Evolutionary conservation across 1,140 invertebrate species (phyloP).

Genomic region (Drosophila elegans): DNA sequence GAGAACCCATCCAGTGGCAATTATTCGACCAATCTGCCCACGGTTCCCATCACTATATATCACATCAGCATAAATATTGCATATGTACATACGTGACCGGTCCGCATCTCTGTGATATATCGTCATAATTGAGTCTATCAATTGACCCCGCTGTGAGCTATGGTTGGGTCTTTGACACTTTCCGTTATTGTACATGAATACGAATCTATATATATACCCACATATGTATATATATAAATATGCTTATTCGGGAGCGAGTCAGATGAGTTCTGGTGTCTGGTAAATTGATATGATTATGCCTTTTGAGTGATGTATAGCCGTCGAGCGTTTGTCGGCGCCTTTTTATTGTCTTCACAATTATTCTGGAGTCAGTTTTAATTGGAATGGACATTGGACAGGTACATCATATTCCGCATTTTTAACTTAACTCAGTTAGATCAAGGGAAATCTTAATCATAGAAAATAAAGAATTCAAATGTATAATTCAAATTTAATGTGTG

Average conservation of each 20-base stretch:
- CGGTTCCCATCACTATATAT: conserved; percentile 18
- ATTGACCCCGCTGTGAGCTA: conserved; percentile 77
- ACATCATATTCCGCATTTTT: conserved; percentile 16
- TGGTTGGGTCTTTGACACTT: conserved; percentile 80
- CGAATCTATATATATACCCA: conserved; percentile 30
- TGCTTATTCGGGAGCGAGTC: conserved; percentile 44
- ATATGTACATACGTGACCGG: conserved; percentile 8
- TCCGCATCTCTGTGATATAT: conserved; percentile 58
- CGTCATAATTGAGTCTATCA: conserved; percentile 81
- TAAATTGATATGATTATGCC: conserved; percentile 61
- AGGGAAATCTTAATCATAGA: conserved; percentile 17
- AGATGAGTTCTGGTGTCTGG: conserved; percentile 30
- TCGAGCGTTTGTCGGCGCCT: conserved; percentile 46
- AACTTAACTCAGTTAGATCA: conserved; percentile 61
- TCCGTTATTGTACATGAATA: conserved; percentile 46
- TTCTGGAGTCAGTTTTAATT: conserved; percentile 38
- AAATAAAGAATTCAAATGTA: neutral
- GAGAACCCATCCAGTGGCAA: conserved; percentile 22
- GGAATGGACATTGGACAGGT: conserved; percentile 39
- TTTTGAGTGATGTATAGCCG: conserved; percentile 52
- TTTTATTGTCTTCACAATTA: conserved; percentile 46
- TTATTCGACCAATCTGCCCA: conserved; percentile 18
- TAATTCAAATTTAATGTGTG: neutral
- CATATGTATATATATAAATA: conserved; percentile 22
- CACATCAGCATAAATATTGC: conserved; percentile 14